Conservation (phyloP, 2,113 vertebrate species). For the Stictonetta naevosa region DNA sequence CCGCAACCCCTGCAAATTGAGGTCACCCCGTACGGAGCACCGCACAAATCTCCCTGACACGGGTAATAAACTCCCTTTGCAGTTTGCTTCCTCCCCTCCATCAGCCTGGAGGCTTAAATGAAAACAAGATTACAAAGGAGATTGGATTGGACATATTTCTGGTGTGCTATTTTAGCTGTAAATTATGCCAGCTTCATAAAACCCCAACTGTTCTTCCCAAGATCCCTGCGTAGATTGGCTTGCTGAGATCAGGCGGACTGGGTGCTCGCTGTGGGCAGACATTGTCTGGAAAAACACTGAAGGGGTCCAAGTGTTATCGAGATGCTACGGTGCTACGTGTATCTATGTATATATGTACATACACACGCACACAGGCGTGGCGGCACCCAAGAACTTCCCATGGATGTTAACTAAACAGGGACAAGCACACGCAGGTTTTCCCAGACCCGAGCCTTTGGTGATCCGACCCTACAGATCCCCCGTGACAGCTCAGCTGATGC, state of each 20-base stretch:
- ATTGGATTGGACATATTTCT: conserved; percentile 49
- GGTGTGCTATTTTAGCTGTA: conserved; percentile 55
- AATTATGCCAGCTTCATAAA: conserved; percentile 69
- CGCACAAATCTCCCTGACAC: neutral
- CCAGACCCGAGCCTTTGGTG: rapidly evolving
- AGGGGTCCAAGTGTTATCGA: neutral
- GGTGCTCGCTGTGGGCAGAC: neutral
- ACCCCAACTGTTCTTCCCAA: conserved; percentile 39
- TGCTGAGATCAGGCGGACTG: neutral
- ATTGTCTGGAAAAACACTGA: neutral
- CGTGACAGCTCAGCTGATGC: rapidly evolving
- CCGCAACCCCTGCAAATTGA: conserved; percentile 36
- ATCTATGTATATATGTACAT: rapidly evolving
- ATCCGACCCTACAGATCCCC: neutral
- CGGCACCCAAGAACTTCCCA: neutral
- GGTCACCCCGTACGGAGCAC: neutral
- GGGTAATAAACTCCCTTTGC: neutral
- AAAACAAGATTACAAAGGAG: conserved; percentile 63
- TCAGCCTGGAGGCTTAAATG: conserved; percentile 43
- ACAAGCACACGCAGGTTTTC: neutral
- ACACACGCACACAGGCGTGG: neutral
- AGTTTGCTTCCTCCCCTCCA: neutral
- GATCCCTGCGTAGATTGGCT: conserved; percentile 47
- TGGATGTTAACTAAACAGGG: neutral
- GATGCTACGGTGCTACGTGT: neutral